A percentile compares a stretch with the other conserved stretches of the same genome.
Evolutionary conservation across 2,888 invertebrate species (phyloP).

Genomic region (Euproctis similis): DNA sequence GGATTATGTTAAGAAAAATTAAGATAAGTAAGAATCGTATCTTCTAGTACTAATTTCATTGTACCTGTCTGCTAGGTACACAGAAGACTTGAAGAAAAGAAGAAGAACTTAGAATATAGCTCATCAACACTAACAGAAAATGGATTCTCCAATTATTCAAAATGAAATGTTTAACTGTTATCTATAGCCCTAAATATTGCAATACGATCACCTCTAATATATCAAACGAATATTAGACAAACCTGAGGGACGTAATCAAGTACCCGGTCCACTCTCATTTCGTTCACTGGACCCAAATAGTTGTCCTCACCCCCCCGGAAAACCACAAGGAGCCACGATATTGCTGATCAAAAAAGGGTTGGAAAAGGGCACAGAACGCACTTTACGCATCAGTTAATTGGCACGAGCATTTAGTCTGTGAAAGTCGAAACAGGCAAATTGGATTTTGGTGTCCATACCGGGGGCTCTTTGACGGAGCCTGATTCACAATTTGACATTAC

Average conservation of each 20-base stretch:
- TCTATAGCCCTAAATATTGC: constrained; percentile 1
- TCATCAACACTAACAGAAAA: too few relatives aligned
- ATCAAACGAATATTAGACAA: constrained; percentile 29
- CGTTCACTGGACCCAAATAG: constrained; percentile 35
- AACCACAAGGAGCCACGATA: constrained; percentile 27
- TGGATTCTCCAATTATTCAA: too few relatives aligned
- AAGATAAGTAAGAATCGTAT: too few relatives aligned
- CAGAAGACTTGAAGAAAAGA: too few relatives aligned
- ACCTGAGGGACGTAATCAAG: constrained; percentile 35
- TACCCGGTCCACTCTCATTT: constrained; percentile 38
- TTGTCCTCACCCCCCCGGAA: constrained; percentile 36
- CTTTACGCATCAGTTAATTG: constrained; percentile 70
- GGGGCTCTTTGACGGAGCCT: constrained; percentile 55
- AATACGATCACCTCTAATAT: constrained; percentile 21
- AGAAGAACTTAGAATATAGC: too few relatives aligned
- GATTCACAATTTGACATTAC: constrained; percentile 63
- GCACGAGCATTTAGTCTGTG: constrained; percentile 57
- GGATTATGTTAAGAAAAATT: too few relatives aligned
- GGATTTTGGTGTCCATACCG: constrained; percentile 57
- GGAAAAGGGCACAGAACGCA: constrained; percentile 45
- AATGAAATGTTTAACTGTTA: too few relatives aligned
- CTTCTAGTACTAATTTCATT: too few relatives aligned
- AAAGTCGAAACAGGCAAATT: constrained; percentile 68
- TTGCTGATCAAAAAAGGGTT: constrained; percentile 39
- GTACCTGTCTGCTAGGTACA: too few relatives aligned